Conservation (phyloP, 2,113 vertebrate species). For the Hemicordylus capensis region DNA sequence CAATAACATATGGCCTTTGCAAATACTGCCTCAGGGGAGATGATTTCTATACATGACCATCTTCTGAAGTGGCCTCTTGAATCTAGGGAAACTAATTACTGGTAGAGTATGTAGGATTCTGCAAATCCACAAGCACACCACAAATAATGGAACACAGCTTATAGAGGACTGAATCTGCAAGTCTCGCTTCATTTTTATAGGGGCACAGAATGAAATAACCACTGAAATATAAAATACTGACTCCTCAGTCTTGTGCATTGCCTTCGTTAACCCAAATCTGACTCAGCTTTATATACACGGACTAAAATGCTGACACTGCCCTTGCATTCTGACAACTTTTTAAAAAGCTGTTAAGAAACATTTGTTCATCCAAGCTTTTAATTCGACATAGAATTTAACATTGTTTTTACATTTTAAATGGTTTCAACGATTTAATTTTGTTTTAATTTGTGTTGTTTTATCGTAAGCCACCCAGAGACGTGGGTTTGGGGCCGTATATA, state of each 20-base stretch:
- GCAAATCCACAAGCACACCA: background rate
- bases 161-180: background rate
- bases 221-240: background rate
- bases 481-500: too few species aligned
- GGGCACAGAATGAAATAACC: background rate
- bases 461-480: too few species aligned
- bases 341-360: too few species aligned
- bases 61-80: background rate
- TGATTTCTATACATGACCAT: background rate
- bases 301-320: too few species aligned
- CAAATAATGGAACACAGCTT: background rate
- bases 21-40: background rate
- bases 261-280: background rate
- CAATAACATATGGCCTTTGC: background rate
- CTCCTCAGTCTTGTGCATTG: background rate
- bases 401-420: too few species aligned
- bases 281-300: too few species aligned
- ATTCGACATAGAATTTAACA: too few species aligned
- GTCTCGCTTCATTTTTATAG: background rate
- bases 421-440: too few species aligned
- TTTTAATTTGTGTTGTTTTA: too few species aligned
- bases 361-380: too few species aligned
- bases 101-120: background rate
- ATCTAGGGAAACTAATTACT: conserved; percentile 14
- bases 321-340: too few species aligned